Evolutionary conservation across 2,797 vertebrate species (phyloP).

Genomic region (Eutrigla gurnardus): DNA sequence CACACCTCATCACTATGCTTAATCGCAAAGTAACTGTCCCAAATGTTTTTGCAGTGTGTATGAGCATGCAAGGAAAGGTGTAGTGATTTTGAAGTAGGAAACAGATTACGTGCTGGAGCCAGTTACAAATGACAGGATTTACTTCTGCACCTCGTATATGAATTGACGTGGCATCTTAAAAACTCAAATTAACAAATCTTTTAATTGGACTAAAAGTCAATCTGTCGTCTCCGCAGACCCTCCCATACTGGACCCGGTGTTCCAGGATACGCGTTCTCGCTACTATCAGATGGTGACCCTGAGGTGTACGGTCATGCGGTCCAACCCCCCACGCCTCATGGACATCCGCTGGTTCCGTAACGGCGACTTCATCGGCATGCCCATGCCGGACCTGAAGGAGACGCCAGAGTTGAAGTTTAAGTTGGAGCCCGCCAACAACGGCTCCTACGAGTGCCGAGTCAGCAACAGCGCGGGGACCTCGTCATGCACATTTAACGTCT

Average conservation of each 20-base stretch:
- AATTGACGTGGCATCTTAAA: not conserved
- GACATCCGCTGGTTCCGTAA: slow-evolving; percentile 92
- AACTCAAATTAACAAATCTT: not conserved
- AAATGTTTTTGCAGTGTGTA: not conserved
- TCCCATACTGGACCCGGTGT: slow-evolving; percentile 91
- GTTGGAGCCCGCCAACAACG: slow-evolving; percentile 88
- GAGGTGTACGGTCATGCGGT: slow-evolving; percentile 90
- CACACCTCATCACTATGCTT: not conserved
- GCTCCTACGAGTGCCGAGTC: slow-evolving; percentile 92
- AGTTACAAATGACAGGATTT: not conserved
- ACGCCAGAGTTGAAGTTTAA: slow-evolving; percentile 90
- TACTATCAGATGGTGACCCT: slow-evolving; percentile 86
- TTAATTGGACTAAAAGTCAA: not conserved
- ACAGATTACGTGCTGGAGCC: not conserved
- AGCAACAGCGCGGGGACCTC: slow-evolving; percentile 91
- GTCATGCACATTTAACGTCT: slow-evolving; percentile 91
- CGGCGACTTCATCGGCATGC: slow-evolving; percentile 83
- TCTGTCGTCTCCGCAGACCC: slow-evolving; percentile 82
- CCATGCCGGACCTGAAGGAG: slow-evolving; percentile 85
- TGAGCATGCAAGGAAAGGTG: not conserved
- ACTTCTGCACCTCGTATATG: not conserved
- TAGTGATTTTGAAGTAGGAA: not conserved
- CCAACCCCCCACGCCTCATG: slow-evolving; percentile 90
- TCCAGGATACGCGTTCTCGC: slow-evolving; percentile 90
- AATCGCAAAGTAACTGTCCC: slow-evolving; percentile 9